Base-by-base conservation (phyloP, 2,888 invertebrate species). In the Globia sparganii region DNA sequence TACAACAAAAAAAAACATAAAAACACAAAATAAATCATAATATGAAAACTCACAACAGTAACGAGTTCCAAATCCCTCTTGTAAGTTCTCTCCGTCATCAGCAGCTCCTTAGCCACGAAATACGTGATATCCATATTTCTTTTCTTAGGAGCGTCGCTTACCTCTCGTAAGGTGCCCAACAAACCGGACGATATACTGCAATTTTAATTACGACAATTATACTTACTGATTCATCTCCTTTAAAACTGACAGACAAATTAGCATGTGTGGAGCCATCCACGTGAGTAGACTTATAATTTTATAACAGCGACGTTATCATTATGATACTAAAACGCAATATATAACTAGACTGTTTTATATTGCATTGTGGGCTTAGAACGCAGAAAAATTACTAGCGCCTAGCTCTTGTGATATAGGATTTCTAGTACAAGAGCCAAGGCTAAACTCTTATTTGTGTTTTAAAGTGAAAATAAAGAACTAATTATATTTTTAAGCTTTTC, bases 21-120 rank as follows among this genome's bases (percentile, higher is more conserved):
- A n/a, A n/a, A n/a, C n/a, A n/a, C n/a, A n/a, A 37, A n/a, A 31
- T 34, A 11, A 34, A 11, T 3, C 2, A n/a, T 1, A 25, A 43
- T 4, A n/a, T 2, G 4, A 25, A 13, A 28, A 82, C 98, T 97
- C 93, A 99, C 99, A 92, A 98, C 97, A 93, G 98, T 98, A 81
- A 99, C 97, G 62, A 99, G 98, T 93, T 99, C 99, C 88, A 99
- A 96, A 93, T 99, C 99, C 91, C 99, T 98, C 91, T 99, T 99
- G 94, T 99, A 99, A 0, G 99, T 99, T 87, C 99, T 97, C 93
- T 99, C 99, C 0, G 99, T 99, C 98, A 99, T 99, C 74, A 99
- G 97, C 87, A 99, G 97, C 95, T 99, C 99, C 94, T 99, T 99
- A 71, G 98, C 98, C 86, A 99, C 98, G 93, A 98, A 99, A 94